Evolutionary conservation across 2,113 vertebrate species (phyloP), one percentile per base, ranked within the genome.

Genomic region (Romanogobio albipinnatus): DNA sequence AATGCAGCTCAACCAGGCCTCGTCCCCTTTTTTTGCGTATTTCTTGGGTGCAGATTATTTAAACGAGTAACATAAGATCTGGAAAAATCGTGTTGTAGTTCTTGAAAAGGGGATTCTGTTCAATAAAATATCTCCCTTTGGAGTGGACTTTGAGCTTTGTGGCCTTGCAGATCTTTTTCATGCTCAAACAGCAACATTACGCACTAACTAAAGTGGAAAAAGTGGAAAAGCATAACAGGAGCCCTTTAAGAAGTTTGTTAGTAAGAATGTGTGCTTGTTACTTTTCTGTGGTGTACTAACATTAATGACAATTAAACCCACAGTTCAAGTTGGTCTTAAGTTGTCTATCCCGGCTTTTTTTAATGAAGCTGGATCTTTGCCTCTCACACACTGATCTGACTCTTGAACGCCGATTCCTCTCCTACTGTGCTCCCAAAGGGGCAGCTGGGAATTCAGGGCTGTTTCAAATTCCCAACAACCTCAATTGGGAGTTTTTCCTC

Each of bases 401-500:
- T 84, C 85, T 84, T 86, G 89, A 56, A 19, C 17, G 53, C 53
- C 53, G 4, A 8, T 56, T 56, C 74, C 87, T 89, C 86, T 90
- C 80, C 75, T 59, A 11, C 64, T 10, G 49, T 5, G 29, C 87
- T 90, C 79, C 82, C 49, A 79, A 49, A 85, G 83, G 79, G 80
- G 78, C 81, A 66, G 83, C 77, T 86, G 79, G 82, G 88, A 89
- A 84, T 86, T 39, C 0, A 88, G 84, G 86, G 74, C 90, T 94
- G 91, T 87, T 94, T 92, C 36, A 71, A 82, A 93, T 93, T 92
- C 90, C 89, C 89, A 87, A 82, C n/a, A 59, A 83, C 87, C 87
- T 84, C 86, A 88, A 80, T 66, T 80, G 88, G 86, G 84, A 87
- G 88, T 75, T 26, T 87, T 79, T 87, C 88, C 83, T 86, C 92